Conservation (phyloP, 92 coral and sea anemone species). For the Umimayanthus kanabou region DNA sequence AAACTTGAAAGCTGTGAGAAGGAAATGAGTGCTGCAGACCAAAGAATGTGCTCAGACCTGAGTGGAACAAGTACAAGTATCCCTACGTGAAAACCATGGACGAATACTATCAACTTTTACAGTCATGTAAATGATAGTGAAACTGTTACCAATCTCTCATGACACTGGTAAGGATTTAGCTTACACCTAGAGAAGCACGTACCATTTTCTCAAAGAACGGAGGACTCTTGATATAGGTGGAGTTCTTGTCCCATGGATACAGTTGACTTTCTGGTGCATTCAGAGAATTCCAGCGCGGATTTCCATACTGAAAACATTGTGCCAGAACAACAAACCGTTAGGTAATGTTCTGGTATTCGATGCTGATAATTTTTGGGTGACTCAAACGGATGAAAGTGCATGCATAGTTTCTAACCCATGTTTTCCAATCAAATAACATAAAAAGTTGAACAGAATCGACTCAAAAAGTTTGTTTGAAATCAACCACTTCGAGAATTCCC, state of each 20-base stretch:
- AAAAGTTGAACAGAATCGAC: background rate
- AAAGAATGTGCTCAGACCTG: too few relatives aligned
- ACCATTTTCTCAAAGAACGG: slow-evolving; percentile 98
- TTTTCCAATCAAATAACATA: too few relatives aligned
- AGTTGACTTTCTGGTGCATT: slow-evolving; percentile 90
- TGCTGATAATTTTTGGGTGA: too few relatives aligned
- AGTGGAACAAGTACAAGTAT: too few relatives aligned
- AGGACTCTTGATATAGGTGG: slow-evolving; percentile 96
- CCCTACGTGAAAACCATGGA: too few relatives aligned
- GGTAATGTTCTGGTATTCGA: background rate
- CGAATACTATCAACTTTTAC: too few relatives aligned
- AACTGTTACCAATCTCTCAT: too few relatives aligned
- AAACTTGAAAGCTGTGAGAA: too few relatives aligned
- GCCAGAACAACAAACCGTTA: background rate
- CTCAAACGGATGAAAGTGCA: background rate
- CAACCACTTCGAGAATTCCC: background rate
- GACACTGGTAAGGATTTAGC: background rate
- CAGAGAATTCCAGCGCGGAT: slow-evolving; percentile 84
- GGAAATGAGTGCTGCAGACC: too few relatives aligned
- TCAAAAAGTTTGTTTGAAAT: background rate
- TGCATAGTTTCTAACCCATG: too few relatives aligned
- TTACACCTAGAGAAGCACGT: background rate
- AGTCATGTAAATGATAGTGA: too few relatives aligned
- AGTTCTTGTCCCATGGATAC: slow-evolving; percentile 93
- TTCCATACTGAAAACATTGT: slow-evolving; percentile 69